Base-by-base conservation (phyloP, 2,113 vertebrate genomes). In the Hemiscyllium ocellatum region DNA sequence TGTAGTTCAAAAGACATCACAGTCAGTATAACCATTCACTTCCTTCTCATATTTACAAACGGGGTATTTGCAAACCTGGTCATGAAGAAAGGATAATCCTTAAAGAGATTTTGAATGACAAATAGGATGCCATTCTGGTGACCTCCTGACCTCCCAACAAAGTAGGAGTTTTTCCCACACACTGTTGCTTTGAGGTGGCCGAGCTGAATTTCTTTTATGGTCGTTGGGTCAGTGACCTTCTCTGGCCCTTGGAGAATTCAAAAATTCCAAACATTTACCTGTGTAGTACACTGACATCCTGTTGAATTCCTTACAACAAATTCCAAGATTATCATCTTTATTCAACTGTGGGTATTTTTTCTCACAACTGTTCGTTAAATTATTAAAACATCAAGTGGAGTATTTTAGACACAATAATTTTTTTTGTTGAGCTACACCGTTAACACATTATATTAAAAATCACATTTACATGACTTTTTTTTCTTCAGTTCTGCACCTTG, bases 21-120 rank as follows among this genome's bases (percentile, higher is more conserved):
- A 76, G 94, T 29, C 69, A 76, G 94, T 22, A 69, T 95, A 72
- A 95, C 94, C 68, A 72, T 95, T 72, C 94, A 95, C 68, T 95
- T 95, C 94, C 94, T 95, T 95, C 94, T 95, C 94, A 95, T 95
- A 95, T 95, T 95, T 95, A 95, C 94, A 95, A 95, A 95, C 68
- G 70, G 94, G 94, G 37, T 72, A 95, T 95, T 95, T 95, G 94
- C 94, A 95, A 76, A 95, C 94, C 94, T 95, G 94, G 68, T 95
- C 68, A 72, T 72, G 66, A 95, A 95, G 94, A 95, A 95, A 95
- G 94, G 69, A 76, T 95, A 95, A 95, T 95, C 94, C 68, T 95
- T 95, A 95, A 95, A 95, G 94, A 95, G 94, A 95, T 76, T 95
- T 95, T 95, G 94, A 95, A 95, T 95, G 94, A 95, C 94, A 95